Base-by-base conservation (phyloP, 2,888 invertebrate genomes). In the Habroteleia sp. region DNA sequence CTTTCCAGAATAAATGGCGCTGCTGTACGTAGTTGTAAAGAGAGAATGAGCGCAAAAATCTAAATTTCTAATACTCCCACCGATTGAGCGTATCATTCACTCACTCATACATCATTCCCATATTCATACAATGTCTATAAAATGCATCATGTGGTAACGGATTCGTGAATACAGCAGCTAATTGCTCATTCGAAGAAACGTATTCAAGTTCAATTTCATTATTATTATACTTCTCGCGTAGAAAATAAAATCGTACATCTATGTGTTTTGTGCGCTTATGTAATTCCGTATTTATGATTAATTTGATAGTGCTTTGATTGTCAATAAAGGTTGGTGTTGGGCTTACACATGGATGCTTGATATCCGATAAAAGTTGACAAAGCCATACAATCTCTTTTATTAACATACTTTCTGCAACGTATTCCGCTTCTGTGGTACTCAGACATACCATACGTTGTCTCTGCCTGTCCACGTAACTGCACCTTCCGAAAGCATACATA, bases 381-480 rank as follows among this genome's bases (percentile, higher is more conserved):
- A 62, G 4, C 62, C 62, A 71, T 0, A 56, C 31, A 1, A 20
- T 20, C 10, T 71, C 54, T 54, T 35, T 62, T 2, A 54, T 33
- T 7, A 7, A 3, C 27, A 27, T 27, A 7, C 27, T 5, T 7
- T 3, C 27, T 5, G 27, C 27, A 7, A 27, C 20, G 20, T 20
- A 20, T 2, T 46, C 29, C 0, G n/a, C 10, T 27, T 29, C 16
- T 2, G 29, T 14, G 3, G 46, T 46, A 7, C 46, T 46, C 5
- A 29, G 16, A 6, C 20, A 42, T 1, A 42, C 42, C 1, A 20
- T 33, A 46, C 44, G 42, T 39, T 76, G 72, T 10, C 69, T 11
- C 6, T 71, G 66, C 10, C 41, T 1, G n/a, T 39, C 74, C 74
- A 74, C 0, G 76, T 54, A 5, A 78, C 46, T 4, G 71, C 37